Percentiles rank a stretch among this genome's conserved stretches.
Conservation (phyloP, 2,797 vertebrate genomes). For the Malurus leucopterus region DNA sequence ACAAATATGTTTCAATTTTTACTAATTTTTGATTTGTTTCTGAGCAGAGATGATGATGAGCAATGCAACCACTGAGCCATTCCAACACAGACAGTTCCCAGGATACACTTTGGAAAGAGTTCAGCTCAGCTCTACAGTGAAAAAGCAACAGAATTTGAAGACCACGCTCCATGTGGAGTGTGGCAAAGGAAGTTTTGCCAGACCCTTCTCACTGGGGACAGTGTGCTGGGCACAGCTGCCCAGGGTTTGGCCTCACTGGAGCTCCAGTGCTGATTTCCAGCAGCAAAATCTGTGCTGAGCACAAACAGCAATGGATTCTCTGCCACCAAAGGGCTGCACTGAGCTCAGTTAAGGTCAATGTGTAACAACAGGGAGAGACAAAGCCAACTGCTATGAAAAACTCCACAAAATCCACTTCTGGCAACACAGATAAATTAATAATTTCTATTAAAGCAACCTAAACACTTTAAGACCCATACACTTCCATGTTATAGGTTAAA, state of each 20-base stretch:
- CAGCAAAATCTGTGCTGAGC: background rate
- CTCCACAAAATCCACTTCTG: background rate
- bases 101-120: fast-evolving
- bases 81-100: background rate
- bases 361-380: background rate
- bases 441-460: background rate
- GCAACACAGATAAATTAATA: background rate
- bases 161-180: fast-evolving
- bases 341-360: background rate
- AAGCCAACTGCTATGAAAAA: background rate
- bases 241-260: too few species aligned
- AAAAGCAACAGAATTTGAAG: background rate
- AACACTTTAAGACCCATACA: background rate
- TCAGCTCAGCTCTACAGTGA: background rate
- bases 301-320: background rate
- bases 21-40: background rate
- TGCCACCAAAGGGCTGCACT: too few species aligned
- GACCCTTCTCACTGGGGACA: background rate
- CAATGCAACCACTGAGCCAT: background rate
- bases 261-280: background rate
- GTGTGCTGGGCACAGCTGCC: fast-evolving
- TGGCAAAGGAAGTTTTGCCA: background rate
- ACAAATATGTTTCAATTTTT: background rate
- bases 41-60: background rate
- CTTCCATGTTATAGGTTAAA: background rate